Percentiles rank a stretch among this genome's conserved stretches.
Conservation (phyloP, 1,140 invertebrate genomes). For the Pinna nobilis region DNA sequence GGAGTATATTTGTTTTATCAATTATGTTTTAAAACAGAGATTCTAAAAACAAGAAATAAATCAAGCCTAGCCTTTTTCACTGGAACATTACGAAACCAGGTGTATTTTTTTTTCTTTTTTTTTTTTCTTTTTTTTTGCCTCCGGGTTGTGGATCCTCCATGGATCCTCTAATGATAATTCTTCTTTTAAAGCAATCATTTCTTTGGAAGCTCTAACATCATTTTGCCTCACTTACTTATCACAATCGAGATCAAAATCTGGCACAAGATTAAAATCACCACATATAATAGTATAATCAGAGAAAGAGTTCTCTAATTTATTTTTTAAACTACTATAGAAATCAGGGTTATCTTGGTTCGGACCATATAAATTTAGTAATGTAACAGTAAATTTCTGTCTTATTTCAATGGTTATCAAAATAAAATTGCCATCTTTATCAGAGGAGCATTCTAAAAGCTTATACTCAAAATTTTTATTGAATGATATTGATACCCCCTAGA, state of each 20-base stretch:
- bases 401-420: conserved; percentile 2
- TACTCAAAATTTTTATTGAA: conserved; percentile 33
- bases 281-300: conserved; percentile 2
- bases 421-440: conserved; percentile 28
- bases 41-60: neutral
- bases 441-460: neutral
- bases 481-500: conserved; percentile 34
- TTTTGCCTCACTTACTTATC: conserved; percentile 2
- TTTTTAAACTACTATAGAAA: conserved; percentile 28
- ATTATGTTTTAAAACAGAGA: neutral
- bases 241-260: conserved; percentile 7
- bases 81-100: neutral
- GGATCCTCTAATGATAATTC: neutral
- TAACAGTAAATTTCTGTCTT: conserved; percentile 3
- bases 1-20: neutral
- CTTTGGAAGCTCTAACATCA: neutral
- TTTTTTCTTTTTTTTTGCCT: no score
- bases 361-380: conserved; percentile 29
- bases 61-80: conserved; percentile 8
- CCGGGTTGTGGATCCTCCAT: neutral
- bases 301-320: conserved; percentile 2
- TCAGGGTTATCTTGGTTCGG: conserved; percentile 41
- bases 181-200: conserved; percentile 9
- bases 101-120: no score
- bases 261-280: conserved; percentile 30